Percentiles rank a stretch among this genome's conserved stretches.
Conservation (phyloP, 1,140 invertebrate genomes). For the Brachionus manjavacas region DNA sequence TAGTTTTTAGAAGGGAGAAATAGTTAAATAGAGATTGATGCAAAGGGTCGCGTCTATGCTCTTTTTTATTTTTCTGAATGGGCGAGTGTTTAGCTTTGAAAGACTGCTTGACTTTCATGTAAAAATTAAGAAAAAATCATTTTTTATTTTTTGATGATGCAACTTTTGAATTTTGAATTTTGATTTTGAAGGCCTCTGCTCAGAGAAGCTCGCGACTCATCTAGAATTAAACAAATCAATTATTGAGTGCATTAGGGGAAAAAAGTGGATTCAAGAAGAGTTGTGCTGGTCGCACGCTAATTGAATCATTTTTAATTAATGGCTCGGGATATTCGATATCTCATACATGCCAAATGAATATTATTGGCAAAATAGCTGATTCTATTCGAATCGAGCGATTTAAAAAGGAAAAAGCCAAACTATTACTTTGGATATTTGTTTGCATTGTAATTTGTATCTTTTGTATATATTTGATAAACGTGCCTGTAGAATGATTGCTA, state of each 20-base stretch:
- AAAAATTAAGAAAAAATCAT: too few relatives aligned
- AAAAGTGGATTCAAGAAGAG: background rate
- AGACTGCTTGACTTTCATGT: too few relatives aligned
- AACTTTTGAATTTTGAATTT: too few relatives aligned
- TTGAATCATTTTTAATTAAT: background rate
- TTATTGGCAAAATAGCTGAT: conserved; percentile 19
- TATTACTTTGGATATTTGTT: background rate
- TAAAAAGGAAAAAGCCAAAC: background rate
- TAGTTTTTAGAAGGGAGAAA: too few relatives aligned
- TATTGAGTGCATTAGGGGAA: background rate
- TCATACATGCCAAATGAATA: background rate
- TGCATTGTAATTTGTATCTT: conserved; percentile 40
- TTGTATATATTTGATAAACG: conserved; percentile 38
- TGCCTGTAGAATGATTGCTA: background rate
- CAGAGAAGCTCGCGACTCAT: too few relatives aligned
- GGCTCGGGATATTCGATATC: background rate
- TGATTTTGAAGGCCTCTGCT: too few relatives aligned
- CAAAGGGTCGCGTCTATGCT: too few relatives aligned
- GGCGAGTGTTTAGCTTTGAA: too few relatives aligned
- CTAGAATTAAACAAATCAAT: too few relatives aligned
- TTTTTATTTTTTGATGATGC: too few relatives aligned
- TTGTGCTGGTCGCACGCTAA: background rate
- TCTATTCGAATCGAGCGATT: background rate
- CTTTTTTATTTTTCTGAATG: too few relatives aligned
- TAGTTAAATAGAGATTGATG: too few relatives aligned